Percentiles rank a stretch among this genome's conserved stretches.
Conservation (phyloP, 2,888 invertebrate genomes). For the Euplexia lucipara region DNA sequence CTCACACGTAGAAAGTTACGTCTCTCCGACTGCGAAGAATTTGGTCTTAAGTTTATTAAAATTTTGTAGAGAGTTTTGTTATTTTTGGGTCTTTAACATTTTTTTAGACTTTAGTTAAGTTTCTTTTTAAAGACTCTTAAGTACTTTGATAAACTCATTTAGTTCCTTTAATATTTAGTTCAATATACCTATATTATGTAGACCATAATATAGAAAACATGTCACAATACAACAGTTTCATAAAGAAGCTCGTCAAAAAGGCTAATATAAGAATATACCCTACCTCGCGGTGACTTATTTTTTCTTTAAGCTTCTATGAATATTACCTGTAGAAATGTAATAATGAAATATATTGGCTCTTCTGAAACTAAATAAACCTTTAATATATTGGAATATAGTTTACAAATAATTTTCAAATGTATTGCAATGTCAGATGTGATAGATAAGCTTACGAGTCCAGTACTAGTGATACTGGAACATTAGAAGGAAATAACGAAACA, state of each 20-base stretch:
- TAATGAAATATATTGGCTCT: background rate
- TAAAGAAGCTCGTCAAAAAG: slow-evolving; percentile 18
- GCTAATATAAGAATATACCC: slow-evolving; percentile 33
- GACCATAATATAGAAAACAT: slow-evolving; percentile 13
- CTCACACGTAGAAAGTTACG: slow-evolving; percentile 42
- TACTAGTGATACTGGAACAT: no score
- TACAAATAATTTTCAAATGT: no score
- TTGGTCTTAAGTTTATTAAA: slow-evolving; percentile 27
- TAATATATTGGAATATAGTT: no score
- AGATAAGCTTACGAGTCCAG: no score
- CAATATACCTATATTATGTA: no score
- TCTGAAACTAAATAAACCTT: background rate
- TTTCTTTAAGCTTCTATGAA: background rate
- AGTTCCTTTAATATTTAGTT: no score
- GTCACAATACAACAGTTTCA: slow-evolving; percentile 17
- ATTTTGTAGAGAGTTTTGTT: background rate
- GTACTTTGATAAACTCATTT: no score
- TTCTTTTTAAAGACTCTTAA: background rate
- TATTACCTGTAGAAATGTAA: background rate
- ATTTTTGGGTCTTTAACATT: background rate
- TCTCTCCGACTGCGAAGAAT: slow-evolving; percentile 13
- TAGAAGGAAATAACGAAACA: background rate
- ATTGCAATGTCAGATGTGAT: no score
- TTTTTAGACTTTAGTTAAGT: background rate
- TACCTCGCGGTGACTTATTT: slow-evolving; percentile 19